Conservation (phyloP, 2,888 invertebrate genomes). For the Macrosoma leucophasiata region DNA sequence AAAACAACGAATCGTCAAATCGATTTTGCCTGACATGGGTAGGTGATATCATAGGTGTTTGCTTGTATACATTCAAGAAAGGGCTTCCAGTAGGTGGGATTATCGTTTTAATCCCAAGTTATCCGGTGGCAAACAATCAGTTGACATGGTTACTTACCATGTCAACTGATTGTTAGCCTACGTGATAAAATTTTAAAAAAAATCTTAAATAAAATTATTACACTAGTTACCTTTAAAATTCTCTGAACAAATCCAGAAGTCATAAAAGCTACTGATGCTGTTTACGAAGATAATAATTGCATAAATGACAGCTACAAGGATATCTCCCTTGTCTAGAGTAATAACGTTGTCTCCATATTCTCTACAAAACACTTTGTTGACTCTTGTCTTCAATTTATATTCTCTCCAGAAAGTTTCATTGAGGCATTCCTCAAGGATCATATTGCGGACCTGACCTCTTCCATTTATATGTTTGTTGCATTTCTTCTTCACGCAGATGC, state of each 20-base stretch:
- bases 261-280: constrained; percentile 11
- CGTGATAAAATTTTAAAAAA: too few species aligned
- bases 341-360: constrained; percentile 4
- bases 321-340: constrained; percentile 5
- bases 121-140: constrained; percentile 35
- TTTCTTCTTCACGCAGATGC: constrained; percentile 19
- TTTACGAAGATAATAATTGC: constrained; percentile 5
- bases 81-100: constrained; percentile 36
- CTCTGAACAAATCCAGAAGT: constrained; percentile 14
- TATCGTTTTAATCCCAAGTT: constrained; percentile 39
- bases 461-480: constrained; percentile 13
- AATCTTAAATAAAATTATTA: too few species aligned
- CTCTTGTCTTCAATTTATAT: constrained; percentile 13
- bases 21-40: too few species aligned
- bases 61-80: constrained; percentile 43
- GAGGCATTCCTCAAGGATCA: constrained; percentile 20
- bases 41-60: constrained; percentile 34
- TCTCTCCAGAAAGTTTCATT: constrained; percentile 15
- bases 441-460: constrained; percentile 7
- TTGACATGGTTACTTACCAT: too few species aligned
- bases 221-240: too few species aligned
- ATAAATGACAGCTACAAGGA: constrained; percentile 4
- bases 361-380: constrained; percentile 3
- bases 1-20: too few species aligned
- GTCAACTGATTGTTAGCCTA: too few species aligned